Conservation (phyloP, 2,888 invertebrate genomes). For the Merodon equestris region DNA sequence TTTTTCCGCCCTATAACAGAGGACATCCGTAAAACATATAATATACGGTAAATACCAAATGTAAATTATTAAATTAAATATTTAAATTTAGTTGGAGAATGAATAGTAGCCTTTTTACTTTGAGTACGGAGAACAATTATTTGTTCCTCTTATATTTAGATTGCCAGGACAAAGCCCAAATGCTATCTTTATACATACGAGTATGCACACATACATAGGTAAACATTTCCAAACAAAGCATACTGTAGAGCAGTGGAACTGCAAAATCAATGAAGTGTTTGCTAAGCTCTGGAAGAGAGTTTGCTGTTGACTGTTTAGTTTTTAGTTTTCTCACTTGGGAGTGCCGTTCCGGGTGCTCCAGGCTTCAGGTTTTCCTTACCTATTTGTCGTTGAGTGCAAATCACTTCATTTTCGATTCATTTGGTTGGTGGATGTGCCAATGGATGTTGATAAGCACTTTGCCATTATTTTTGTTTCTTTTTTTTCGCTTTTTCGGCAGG, state of each 20-base stretch:
- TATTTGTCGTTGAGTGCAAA: constrained; percentile 58
- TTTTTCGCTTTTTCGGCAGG: too few relatives aligned
- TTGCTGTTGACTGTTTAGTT: constrained; percentile 46
- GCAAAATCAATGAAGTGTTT: constrained; percentile 60
- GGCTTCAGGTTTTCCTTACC: constrained; percentile 28
- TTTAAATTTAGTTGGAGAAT: constrained; percentile 60
- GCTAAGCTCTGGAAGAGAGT: constrained; percentile 10
- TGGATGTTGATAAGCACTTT: too few relatives aligned
- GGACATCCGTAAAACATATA: constrained; percentile 46
- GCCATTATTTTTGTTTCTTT: too few relatives aligned
- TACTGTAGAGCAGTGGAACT: constrained; percentile 15
- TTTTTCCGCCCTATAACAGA: constrained; percentile 22
- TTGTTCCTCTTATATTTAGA: constrained; percentile 59
- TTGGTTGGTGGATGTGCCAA: constrained; percentile 17
- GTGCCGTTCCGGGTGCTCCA: constrained; percentile 10
- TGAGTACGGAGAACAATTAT: constrained; percentile 60
- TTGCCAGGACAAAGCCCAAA: constrained; percentile 47
- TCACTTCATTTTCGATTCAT: constrained; percentile 63
- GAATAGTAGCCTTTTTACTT: constrained; percentile 56
- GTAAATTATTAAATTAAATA: constrained; percentile 69
- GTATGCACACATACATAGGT: constrained; percentile 50
- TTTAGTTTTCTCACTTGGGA: constrained; percentile 54
- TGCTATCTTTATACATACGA: not conserved
- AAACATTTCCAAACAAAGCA: constrained; percentile 52
- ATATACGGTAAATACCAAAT: constrained; percentile 42